Evolutionary conservation across 2,797 vertebrate genomes (phyloP), one percentile per base, ranked within the genome.

Genomic region (Apogon hyalosoma): DNA sequence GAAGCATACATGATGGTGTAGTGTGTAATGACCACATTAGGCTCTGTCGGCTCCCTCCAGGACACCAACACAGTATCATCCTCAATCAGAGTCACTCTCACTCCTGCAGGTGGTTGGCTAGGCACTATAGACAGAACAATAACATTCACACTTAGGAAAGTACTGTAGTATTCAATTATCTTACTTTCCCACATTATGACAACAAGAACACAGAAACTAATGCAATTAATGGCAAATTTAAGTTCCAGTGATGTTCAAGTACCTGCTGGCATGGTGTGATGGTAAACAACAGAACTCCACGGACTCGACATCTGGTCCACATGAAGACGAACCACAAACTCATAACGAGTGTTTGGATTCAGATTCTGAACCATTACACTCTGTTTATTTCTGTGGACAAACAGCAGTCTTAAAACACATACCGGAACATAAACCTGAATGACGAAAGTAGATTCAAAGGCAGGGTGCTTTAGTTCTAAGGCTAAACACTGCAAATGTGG

Each of bases 51-150:
- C 40, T 95, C 95, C 81, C 94, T 95, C 98, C 98, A 99, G 42
- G 98, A 99, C 79, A 99, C 95, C 90, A 99, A 90, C 45, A 97
- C 98, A 0, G 96, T 98, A 84, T 95, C 95, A 6, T 97, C 96
- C 79, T 99, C 97, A 59, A 99, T 99, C 91, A 98, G 83, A 18
- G 94, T 96, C 63, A 95, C 95, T 86, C 96, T 94, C 48, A 99
- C 92, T 70, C 93, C 95, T 63, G 92, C 83, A 0, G 98, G 98
- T 28, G 97, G 95, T n/a, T 90, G 94, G 56, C 93, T 84, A 12
- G 97, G 98, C 5, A 95, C 98, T 99, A 83, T 8, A 61, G 51
- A 83, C 16, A 76, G 12, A 79, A 18, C 18, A 67, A 28, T 40
- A 24, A 54, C 18, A 18, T 36, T 61, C n/a, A 63, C 11, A 40